Evolutionary conservation across 1,140 invertebrate genomes (phyloP), one percentile per base, ranked within the genome.

Genomic region (Brachionus angularis): DNA sequence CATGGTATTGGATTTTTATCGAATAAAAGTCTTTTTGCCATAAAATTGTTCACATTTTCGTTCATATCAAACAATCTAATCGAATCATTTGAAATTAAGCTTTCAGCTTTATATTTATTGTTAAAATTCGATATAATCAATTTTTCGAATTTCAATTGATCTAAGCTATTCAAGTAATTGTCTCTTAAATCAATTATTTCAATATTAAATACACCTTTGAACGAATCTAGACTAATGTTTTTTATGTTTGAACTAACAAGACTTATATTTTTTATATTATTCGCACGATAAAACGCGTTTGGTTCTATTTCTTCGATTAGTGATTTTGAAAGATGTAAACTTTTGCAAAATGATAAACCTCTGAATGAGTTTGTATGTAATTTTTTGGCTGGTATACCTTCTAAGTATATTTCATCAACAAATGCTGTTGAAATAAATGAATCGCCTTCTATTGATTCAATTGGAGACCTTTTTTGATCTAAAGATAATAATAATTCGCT

Each of bases 1-100:
- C 62, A 67, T 46, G 46, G 62, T 34, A 67, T 67, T 29, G 62
- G 62, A 67, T 67, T 67, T 67, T 67, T 39, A 23, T 67, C 62
- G 3, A 67, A 50, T 23, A 67, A 47, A 10, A 67, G 46, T 29
- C 14, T 47, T 4, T 67, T 14, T 3, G 47, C 31, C 10, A 67
- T 31, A 47, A 34, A 67, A 46, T 46, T 67, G 5, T 67, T 46
- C n/a, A n/a, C n/a, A 49, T 31, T 67, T 14, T 27, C 12, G 23
- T 50, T 42, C 27, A 47, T 16, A 25, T 67, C 62, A 25, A 67
- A 25, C 5, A 67, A 18, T 47, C 8, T 23, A 21, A 67, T 27
- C 23, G 62, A 21, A 47, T 67, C 42, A 47, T 46, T 67, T 12
- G 47, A 16, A 1, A 67, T 21, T 10, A 67, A 12, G 4, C 44